Conservation (phyloP, 2,888 invertebrate species). For the Tachina lurida region DNA sequence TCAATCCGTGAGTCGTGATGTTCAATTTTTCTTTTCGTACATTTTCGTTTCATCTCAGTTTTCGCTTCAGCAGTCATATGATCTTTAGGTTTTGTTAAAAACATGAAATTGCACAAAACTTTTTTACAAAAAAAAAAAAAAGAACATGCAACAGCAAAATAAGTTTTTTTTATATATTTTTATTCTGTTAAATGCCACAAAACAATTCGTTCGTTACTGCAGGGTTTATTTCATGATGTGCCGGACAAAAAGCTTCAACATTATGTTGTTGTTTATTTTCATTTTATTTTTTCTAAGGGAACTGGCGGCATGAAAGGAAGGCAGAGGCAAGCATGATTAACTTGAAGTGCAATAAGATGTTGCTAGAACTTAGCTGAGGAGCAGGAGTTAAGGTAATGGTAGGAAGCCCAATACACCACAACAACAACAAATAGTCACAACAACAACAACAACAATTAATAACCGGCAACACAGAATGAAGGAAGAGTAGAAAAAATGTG, state of each 20-base stretch:
- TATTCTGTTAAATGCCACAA: conserved; percentile 54
- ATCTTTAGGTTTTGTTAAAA: conserved; percentile 64
- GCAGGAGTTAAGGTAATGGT: neutral
- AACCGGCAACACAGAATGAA: conserved; percentile 25
- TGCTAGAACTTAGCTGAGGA: neutral
- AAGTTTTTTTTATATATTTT: neutral
- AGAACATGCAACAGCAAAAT: conserved; percentile 35
- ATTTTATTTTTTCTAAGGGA: neutral
- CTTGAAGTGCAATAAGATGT: conserved; percentile 31
- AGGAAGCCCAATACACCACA: conserved; percentile 33
- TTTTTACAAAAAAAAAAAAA: conserved; percentile 37
- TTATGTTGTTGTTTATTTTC: neutral
- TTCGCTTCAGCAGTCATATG: conserved; percentile 62
- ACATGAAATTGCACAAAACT: conserved; percentile 67
- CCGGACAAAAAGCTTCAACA: conserved; percentile 51
- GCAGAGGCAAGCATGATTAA: conserved; percentile 29
- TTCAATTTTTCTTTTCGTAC: conserved; percentile 26
- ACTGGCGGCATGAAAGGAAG: conserved; percentile 48
- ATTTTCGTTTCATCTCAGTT: conserved; percentile 33
- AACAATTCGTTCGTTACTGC: conserved; percentile 57
- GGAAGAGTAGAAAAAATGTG: conserved; percentile 1
- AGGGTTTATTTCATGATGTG: conserved; percentile 38
- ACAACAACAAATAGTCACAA: conserved; percentile 50
- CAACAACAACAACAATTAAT: conserved; percentile 24
- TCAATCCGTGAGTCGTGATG: conserved; percentile 64